Percentiles rank a stretch among this genome's conserved stretches.
Evolutionary conservation across 2,113 vertebrate species (phyloP).

Genomic region (Theristicus caerulescens): DNA sequence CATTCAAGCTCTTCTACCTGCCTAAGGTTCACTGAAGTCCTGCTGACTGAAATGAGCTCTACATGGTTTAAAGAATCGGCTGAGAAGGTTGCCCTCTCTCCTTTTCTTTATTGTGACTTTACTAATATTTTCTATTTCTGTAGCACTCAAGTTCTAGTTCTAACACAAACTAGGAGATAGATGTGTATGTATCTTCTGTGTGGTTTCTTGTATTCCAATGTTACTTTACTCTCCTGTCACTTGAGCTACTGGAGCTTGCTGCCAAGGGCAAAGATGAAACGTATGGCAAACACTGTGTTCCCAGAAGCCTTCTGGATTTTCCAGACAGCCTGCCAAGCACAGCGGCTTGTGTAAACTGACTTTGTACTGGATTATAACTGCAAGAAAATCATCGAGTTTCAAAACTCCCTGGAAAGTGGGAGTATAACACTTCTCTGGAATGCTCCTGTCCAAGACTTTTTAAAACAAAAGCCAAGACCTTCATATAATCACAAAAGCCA

Average conservation of each 20-base stretch:
- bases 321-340: constrained; percentile 13
- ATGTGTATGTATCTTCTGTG: neutral
- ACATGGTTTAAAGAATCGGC: neutral
- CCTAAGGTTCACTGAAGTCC: neutral
- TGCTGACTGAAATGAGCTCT: neutral
- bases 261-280: neutral
- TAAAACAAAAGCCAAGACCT: neutral
- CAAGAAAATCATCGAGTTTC: neutral
- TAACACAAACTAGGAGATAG: neutral
- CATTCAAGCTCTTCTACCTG: neutral
- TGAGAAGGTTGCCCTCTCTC: neutral
- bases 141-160: neutral
- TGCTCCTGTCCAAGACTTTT: neutral
- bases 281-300: neutral
- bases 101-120: neutral
- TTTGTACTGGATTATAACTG: neutral
- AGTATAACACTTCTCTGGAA: neutral
- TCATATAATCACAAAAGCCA: neutral
- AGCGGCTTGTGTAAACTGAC: neutral
- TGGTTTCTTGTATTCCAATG: neutral
- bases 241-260: neutral
- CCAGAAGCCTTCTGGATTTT: constrained; percentile 23
- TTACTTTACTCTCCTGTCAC: neutral
- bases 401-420: neutral
- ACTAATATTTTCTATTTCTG: neutral